Conservation (phyloP, 2,797 vertebrate genomes). For the Pangasius macronema region DNA sequence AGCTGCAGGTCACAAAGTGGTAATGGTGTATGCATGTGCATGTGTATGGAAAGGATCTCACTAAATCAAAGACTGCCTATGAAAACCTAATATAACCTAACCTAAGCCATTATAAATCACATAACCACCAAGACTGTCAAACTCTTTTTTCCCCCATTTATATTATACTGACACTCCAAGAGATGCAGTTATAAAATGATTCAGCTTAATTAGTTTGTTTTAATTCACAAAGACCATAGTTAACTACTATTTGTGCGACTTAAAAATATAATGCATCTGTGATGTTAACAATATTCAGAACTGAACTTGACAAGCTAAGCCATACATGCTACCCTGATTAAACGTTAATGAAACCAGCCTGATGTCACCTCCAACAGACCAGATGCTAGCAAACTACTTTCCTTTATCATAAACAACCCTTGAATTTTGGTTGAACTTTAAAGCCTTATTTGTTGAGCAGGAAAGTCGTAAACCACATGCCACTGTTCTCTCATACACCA, state of each 20-base stretch:
- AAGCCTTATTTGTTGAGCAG: not conserved
- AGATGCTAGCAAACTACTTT: not conserved
- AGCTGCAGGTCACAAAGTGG: not conserved
- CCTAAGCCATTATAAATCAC: not conserved
- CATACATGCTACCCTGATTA: not conserved
- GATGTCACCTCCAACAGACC: not conserved
- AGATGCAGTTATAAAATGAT: not conserved
- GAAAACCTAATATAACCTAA: not conserved
- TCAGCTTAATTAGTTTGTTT: not conserved
- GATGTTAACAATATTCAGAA: not conserved
- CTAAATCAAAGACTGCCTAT: not conserved
- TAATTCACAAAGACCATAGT: not conserved
- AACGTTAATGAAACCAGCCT: not conserved
- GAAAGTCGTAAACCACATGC: not conserved
- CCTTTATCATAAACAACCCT: not conserved
- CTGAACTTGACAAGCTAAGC: not conserved
- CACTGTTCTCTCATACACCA: not conserved
- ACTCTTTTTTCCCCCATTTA: not conserved
- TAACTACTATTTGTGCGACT: not conserved
- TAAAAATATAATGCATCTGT: not conserved
- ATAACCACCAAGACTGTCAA: not conserved
- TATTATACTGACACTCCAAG: not conserved
- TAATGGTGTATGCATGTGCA: not conserved
- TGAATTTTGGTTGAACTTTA: not conserved
- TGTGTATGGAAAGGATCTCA: not conserved